Evolutionary conservation across 2,797 vertebrate species (phyloP), one percentile per base, ranked within the genome.

Genomic region (Tapera naevia): DNA sequence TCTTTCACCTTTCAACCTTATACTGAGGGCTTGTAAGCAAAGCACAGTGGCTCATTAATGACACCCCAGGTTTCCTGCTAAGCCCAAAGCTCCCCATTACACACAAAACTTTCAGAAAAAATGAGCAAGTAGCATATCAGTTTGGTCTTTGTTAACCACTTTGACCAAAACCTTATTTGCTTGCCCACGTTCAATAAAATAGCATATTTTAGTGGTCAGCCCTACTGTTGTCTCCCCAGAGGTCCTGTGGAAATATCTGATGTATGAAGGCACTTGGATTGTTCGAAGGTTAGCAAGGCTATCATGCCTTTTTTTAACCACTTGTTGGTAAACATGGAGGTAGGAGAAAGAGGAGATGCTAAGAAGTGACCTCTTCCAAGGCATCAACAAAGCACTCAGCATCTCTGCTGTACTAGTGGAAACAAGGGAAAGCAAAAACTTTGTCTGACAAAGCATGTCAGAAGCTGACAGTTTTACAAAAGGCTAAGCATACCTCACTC

Each of bases 131-230:
- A 91, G 24, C 62, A 84, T 54, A 78, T 28, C 75, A 51, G 46
- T 67, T 94, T 80, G 76, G 83, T 90, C 82, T 95, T 60, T 79
- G 21, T 82, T 90, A 70, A 94, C 51, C 64, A 41, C 72, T 84
- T 79, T 80, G 41, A 85, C 67, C 86, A 96, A 89, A 96, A 58
- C 67, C 28, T 93, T 85, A 60, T 86, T 94, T 94, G 73, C 86
- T 93, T 95, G 78, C 90, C 80, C 74, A 70, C 32, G 64, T 94
- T 65, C 87, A 97, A 92, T 81, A 79, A 96, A 96, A 85, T 2
- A 95, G 80, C 84, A 95, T 37, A 84, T 95, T 86, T 89, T 22
- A 80, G 80, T 78, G 45, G 48, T 93, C 94, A 82, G 10, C 62
- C 48, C 61, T 83, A 28, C 74, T 57, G 83, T 21, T 88, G 65